Percentiles rank a stretch among this genome's conserved stretches.
phyloP scores from a whole-genome alignment of 2,888 invertebrate species.

The Sialis fuliginosa region DNA sequence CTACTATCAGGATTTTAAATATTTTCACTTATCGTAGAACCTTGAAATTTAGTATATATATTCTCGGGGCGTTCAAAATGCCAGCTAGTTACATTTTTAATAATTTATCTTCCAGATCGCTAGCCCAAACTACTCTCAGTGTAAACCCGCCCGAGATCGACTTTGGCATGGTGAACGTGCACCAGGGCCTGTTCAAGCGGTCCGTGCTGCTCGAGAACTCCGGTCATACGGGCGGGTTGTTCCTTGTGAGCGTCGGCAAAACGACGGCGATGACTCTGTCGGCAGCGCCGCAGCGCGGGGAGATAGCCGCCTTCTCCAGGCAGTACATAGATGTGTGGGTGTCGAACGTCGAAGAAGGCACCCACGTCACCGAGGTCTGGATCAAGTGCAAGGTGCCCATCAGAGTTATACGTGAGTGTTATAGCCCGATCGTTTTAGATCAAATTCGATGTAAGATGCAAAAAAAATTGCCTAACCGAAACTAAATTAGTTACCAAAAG shows the following conservation, averaged over 20 bases:
- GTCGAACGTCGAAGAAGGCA: neutral
- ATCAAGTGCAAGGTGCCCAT: neutral
- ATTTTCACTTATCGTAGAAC: too few relatives aligned
- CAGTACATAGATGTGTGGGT: neutral
- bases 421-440: too few relatives aligned
- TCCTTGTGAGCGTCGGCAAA: constrained; percentile 14
- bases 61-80: too few relatives aligned
- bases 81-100: too few relatives aligned
- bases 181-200: constrained; percentile 20
- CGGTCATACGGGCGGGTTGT: constrained; percentile 23
- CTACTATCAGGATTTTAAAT: too few relatives aligned
- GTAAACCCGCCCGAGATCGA: constrained; percentile 20
- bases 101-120: constrained; percentile 11
- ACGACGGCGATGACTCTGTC: constrained; percentile 11
- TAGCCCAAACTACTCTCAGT: constrained; percentile 15
- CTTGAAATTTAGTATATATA: too few relatives aligned
- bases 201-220: constrained; percentile 21
- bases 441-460: too few relatives aligned
- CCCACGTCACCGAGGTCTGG: neutral
- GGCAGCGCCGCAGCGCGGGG: neutral
- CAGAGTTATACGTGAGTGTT: neutral
- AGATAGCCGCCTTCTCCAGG: neutral
- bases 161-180: constrained; percentile 26
- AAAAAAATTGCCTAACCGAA: too few relatives aligned
- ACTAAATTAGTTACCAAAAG: too few relatives aligned